Percentiles rank a stretch among this genome's conserved stretches.
Evolutionary conservation across 2,113 vertebrate genomes (phyloP).

Genomic region (Hyaena hyaena): DNA sequence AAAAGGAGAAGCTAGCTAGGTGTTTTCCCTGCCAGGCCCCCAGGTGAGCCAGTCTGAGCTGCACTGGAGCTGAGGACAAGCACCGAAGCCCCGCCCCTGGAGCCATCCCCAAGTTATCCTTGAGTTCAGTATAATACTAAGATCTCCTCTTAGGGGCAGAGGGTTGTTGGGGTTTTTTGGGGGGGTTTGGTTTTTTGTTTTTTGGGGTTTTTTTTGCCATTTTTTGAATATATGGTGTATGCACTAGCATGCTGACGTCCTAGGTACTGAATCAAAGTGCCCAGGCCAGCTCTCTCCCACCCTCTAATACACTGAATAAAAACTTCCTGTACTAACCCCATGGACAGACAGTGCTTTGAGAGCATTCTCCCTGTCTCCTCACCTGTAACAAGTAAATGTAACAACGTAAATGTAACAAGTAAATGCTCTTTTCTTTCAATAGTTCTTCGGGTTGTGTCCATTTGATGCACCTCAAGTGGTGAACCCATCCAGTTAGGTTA

Average conservation of each 20-base stretch:
- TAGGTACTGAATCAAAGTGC: not conserved
- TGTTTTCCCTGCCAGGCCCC: not conserved
- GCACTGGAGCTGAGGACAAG: not conserved
- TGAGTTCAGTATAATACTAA: not conserved
- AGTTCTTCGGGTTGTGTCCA: not conserved
- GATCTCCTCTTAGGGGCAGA: not conserved
- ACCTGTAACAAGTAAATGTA: not conserved
- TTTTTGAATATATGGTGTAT: not conserved
- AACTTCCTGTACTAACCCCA: not conserved
- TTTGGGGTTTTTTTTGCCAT: not conserved
- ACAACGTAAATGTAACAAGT: not conserved
- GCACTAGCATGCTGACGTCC: not conserved
- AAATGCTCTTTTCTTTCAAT: not conserved
- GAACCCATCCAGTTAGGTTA: not conserved
- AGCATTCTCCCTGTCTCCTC: not conserved
- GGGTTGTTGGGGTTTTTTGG: too few relatives aligned
- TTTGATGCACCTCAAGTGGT: not conserved
- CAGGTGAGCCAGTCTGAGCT: not conserved
- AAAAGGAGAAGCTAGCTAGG: not conserved
- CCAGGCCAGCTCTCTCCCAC: not conserved
- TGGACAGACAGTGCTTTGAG: not conserved
- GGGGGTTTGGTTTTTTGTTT: too few relatives aligned
- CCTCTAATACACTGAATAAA: not conserved
- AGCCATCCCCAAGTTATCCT: not conserved
- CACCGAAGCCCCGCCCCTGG: not conserved